Percentiles rank a stretch among this genome's conserved stretches.
These are phyloP conservation scores for Leptinotarsa haldemani DNA, from an alignment of 2,888 invertebrate species.

Conservation along the genomic window DNA sequence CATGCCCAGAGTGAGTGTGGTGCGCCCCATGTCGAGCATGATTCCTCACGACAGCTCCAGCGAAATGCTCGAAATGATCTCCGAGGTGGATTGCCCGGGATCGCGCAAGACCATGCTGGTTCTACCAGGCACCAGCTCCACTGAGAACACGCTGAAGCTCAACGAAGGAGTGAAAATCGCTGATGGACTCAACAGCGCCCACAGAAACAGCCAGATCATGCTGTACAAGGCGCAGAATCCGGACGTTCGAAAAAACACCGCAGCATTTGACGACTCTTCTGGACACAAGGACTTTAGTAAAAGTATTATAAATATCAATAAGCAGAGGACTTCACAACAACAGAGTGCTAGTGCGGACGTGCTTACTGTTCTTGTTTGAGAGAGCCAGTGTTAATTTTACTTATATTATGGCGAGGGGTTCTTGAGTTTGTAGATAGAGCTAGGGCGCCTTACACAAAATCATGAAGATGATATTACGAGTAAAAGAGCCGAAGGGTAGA, in stretches of 20 bases:
- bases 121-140: slow-evolving; percentile 65
- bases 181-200: slow-evolving; percentile 65
- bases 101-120: slow-evolving; percentile 63
- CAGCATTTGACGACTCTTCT: slow-evolving; percentile 70
- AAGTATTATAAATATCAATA: slow-evolving; percentile 74
- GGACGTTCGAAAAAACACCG: slow-evolving; percentile 86
- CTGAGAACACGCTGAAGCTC: slow-evolving; percentile 58
- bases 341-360: slow-evolving; percentile 64
- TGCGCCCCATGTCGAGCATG: slow-evolving; percentile 65
- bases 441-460: neutral
- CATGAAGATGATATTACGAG: neutral
- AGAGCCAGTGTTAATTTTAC: slow-evolving; percentile 58
- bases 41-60: slow-evolving; percentile 67
- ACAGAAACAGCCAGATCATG: slow-evolving; percentile 74
- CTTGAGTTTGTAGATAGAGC: neutral
- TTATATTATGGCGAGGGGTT: slow-evolving; percentile 9
- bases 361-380: slow-evolving; percentile 70
- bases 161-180: slow-evolving; percentile 57
- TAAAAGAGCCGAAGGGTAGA: too few species aligned
- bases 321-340: slow-evolving; percentile 64
- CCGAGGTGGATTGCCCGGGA: slow-evolving; percentile 69
- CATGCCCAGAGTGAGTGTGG: slow-evolving; percentile 66
- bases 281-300: slow-evolving; percentile 81
- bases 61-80: slow-evolving; percentile 74
- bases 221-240: slow-evolving; percentile 88